Conservation (phyloP, 92 coral and sea anemone species). For the Epizoanthus illoricatus region DNA sequence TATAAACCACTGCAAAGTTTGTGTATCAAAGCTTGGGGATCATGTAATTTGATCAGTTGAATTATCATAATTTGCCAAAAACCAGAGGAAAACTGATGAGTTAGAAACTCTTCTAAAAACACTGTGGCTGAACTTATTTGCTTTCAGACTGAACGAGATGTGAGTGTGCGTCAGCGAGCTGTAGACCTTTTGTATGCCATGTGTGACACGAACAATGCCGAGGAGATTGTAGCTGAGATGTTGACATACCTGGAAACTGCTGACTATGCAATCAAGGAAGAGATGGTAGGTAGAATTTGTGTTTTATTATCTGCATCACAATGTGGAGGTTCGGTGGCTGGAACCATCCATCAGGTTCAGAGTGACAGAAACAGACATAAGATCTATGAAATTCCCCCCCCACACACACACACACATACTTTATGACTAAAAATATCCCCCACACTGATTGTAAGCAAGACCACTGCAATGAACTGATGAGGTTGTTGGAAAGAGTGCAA, state of each 20-base stretch:
- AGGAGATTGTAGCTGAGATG: constrained; percentile 98
- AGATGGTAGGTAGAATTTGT: constrained; percentile 72
- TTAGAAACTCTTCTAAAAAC: not conserved
- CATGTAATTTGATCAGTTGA: too few species aligned
- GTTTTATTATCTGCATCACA: not conserved
- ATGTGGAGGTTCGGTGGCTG: too few species aligned
- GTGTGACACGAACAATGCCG: constrained; percentile 98
- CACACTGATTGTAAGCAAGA: too few species aligned
- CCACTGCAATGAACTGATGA: too few species aligned
- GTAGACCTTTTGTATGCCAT: constrained; percentile 95
- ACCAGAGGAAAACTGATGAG: not conserved
- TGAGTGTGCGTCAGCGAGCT: constrained; percentile 97
- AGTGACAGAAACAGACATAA: too few species aligned
- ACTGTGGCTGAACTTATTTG: not conserved
- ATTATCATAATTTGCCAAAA: not conserved
- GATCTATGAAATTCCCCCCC: too few species aligned
- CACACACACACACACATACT: too few species aligned
- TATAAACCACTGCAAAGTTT: not conserved
- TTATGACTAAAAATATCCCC: too few species aligned
- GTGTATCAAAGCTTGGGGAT: too few species aligned
- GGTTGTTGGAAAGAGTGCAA: not conserved
- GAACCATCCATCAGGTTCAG: too few species aligned
- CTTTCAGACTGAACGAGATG: constrained; percentile 91
- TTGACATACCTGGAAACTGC: constrained; percentile 88
- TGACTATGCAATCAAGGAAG: constrained; percentile 96